Base-by-base conservation (phyloP, 37 sponge, comb jelly and placozoan species). In the Ephydatia muelleri region DNA sequence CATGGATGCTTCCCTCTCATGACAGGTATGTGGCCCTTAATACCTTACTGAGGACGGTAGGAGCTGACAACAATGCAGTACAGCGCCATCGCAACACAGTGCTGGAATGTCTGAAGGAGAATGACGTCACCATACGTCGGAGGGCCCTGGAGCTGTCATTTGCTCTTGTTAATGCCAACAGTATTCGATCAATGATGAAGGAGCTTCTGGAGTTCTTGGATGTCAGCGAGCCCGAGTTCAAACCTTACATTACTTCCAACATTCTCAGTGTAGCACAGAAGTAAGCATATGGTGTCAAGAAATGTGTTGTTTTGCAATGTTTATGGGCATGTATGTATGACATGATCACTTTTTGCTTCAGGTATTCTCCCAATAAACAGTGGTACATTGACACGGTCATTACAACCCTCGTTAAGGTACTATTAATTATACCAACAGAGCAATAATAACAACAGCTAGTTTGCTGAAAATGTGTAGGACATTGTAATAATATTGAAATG, bases 21-120 rank as follows among this genome's bases (percentile, higher is more conserved):
- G 36, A 0, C 76, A 97, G 97, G 38, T 98, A 98, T 76, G 96
- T 96, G 13, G 96, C 98, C n/a, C 91, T 98, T 66, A 98, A 98
- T 76, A 98, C 98, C 25, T 91, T 98, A 0, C 92, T 96, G 13
- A 85, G 79, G 39, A 96, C 98, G 0, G 96, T 95, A 14, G 76
- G 80, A 67, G 73, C 89, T n/a, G 97, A 97, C 81, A 72, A 94
- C 78, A 94, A 88, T 67, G 98, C 98, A 30, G 96, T 98, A 8
- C 98, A 98, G 77, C 79, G 98, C 19, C 98, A 98, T 78, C 66
- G 98, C 34, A 88, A 84, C 70, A 98, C 98, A 64, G 88, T 98
- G 47, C 80, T 98, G 23, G 98, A 98, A n/a, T 98, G 98, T 38
- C 86, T 98, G 14, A 94, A 93, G 72, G 96, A 98, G 48, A 83